These are phyloP conservation scores for Caenorhabditis imperialis DNA, from an alignment of 2,888 invertebrate genomes.

Conservation along the genomic window DNA sequence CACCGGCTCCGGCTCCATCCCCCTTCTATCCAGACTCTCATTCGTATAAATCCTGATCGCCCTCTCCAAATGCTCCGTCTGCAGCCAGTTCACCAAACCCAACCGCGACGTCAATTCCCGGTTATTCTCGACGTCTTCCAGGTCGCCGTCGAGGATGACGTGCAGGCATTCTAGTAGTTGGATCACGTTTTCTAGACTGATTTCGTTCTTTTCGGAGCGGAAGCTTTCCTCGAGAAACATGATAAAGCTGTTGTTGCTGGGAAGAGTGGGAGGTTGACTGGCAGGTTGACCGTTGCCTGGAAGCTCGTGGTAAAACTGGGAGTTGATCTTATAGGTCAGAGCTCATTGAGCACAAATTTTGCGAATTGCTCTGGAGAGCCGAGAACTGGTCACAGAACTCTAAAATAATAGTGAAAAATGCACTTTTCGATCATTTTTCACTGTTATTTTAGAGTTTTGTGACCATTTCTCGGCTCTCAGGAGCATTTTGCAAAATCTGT, in stretches of 20 bases:
- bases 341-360: no score
- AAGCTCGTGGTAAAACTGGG: no score
- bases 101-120: not conserved
- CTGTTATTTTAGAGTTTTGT: no score
- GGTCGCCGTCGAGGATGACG: constrained; percentile 12
- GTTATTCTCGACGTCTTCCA: constrained; percentile 5
- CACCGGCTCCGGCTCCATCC: constrained; percentile 6
- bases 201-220: constrained; percentile 21
- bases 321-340: no score
- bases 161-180: constrained; percentile 11
- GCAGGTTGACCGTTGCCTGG: no score
- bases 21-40: constrained; percentile 11
- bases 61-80: constrained; percentile 15
- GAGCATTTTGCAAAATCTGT: no score
- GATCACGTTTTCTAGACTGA: constrained; percentile 16
- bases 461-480: no score
- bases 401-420: no score
- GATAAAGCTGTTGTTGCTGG: constrained; percentile 36
- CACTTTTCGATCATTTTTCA: no score
- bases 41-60: constrained; percentile 30
- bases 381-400: no score
- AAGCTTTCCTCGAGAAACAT: constrained; percentile 47
- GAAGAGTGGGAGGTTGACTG: no score
- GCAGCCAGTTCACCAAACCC: constrained; percentile 2
- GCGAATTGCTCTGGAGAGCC: no score